Evolutionary conservation across 2,797 vertebrate genomes (phyloP).

Genomic region (Heterohyrax brucei): DNA sequence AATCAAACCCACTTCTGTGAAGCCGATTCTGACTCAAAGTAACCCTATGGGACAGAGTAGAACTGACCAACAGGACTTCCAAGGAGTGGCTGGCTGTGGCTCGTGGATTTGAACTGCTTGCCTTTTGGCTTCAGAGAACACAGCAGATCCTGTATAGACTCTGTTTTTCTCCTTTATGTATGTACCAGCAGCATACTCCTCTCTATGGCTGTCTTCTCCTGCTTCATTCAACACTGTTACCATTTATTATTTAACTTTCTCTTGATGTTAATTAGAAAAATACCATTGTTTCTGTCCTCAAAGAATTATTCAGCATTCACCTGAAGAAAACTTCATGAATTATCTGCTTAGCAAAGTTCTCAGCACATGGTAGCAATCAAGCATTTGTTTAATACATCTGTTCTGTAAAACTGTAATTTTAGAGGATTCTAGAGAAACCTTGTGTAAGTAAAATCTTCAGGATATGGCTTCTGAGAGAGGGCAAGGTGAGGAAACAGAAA

Average conservation of each 20-base stretch:
- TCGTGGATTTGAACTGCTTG: too few species aligned
- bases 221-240: neutral
- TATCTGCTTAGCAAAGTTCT: constrained; percentile 51
- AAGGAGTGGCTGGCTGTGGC: too few species aligned
- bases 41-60: too few species aligned
- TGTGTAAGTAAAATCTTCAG: neutral
- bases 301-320: constrained; percentile 52
- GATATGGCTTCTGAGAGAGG: neutral
- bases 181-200: neutral
- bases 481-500: neutral
- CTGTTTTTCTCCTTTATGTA: neutral
- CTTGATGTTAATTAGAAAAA: constrained; percentile 2
- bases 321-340: constrained; percentile 50
- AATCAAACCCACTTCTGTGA: too few species aligned
- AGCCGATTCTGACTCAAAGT: too few species aligned
- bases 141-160: neutral
- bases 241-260: neutral
- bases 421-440: constrained; percentile 18
- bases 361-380: neutral
- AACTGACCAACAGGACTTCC: too few species aligned
- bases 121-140: too few species aligned
- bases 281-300: constrained; percentile 14
- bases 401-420: neutral
- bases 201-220: neutral
- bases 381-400: constrained; percentile 48